Base-by-base conservation (phyloP, 2,113 vertebrate genomes). In the Xiphophorus hellerii region DNA sequence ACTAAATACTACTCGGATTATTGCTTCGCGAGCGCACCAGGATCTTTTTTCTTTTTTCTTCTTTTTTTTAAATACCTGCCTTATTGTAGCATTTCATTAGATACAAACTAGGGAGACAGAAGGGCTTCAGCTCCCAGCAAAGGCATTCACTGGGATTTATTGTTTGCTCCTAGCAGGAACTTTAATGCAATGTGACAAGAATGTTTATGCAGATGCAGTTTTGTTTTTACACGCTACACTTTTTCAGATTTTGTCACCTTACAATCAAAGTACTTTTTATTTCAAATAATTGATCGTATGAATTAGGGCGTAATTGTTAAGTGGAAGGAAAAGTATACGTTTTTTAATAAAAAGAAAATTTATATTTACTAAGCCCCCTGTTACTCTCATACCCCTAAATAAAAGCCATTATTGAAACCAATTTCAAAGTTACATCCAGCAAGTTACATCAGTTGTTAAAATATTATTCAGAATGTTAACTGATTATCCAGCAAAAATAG, bases 1-100 rank as follows among this genome's bases (percentile, higher is more conserved):
- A 79, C 87, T 81, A 88, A 91, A 89, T 86, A 88, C 71, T 71
- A 71, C 80, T 85, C 79, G 78, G 82, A 63, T 78, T 87, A 73
- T 83, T 85, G 77, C 82, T 77, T 81, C 76, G 66, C 78, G 78
- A 74, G 30, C 28, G 1, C 65, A 79, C 51, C 2, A 69, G 74
- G 69, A 72, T 64, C 83, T 81, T 70, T 66, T 3, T 37, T 37
- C 7, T 35, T 37, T 12, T 11, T 35, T 12, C 3, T 35, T 35
- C 2, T 11, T 37, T 37, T 37, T 37, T 37, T 37, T 12, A 37
- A 70, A 79, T 20, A 58, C 29, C 0, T 66, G 62, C 61, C 42
- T 71, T 51, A n/a, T 37, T 78, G 66, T 71, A 58, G 71, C 58
- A 75, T 79, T 66, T 69, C 39, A 71, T 77, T 72, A 76, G 62